Evolutionary conservation across 1,140 invertebrate genomes (phyloP).

Genomic region (Dendrolimus punctatus): DNA sequence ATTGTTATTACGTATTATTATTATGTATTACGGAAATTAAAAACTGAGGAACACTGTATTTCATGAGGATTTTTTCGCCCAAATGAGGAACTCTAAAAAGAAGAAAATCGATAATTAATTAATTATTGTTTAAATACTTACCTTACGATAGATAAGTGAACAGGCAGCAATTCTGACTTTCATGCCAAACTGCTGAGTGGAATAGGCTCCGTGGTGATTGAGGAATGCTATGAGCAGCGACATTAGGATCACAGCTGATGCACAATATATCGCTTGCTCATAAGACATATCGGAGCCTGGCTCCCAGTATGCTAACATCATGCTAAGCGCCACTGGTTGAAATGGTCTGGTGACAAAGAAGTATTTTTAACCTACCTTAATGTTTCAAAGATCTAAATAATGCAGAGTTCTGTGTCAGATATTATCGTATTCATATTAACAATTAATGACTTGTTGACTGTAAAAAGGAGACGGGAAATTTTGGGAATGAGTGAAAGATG

Average conservation of each 20-base stretch:
- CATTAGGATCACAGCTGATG: conserved; percentile 53
- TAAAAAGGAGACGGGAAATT: too few species aligned
- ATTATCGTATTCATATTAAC: too few species aligned
- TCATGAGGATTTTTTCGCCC: too few species aligned
- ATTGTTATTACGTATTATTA: too few species aligned
- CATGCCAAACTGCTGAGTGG: conserved; percentile 65
- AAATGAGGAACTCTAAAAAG: too few species aligned
- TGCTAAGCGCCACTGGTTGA: conserved; percentile 59
- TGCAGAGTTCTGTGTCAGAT: too few species aligned
- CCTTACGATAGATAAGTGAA: conserved; percentile 75
- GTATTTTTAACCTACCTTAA: conserved; percentile 5
- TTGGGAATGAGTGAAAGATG: too few species aligned
- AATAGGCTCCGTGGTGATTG: conserved; percentile 61
- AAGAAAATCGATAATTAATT: background rate
- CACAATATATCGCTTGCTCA: conserved; percentile 59
- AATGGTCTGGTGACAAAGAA: conserved; percentile 47
- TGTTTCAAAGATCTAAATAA: background rate
- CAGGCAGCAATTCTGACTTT: conserved; percentile 74
- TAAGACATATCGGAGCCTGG: conserved; percentile 53
- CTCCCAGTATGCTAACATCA: conserved; percentile 62
- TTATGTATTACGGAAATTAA: too few species aligned
- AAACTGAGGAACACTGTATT: too few species aligned
- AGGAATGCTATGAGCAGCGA: conserved; percentile 56
- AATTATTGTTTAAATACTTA: conserved; percentile 20
- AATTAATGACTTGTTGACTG: too few species aligned